Conservation (phyloP, 2,888 invertebrate genomes). For the Ophraella communa region DNA sequence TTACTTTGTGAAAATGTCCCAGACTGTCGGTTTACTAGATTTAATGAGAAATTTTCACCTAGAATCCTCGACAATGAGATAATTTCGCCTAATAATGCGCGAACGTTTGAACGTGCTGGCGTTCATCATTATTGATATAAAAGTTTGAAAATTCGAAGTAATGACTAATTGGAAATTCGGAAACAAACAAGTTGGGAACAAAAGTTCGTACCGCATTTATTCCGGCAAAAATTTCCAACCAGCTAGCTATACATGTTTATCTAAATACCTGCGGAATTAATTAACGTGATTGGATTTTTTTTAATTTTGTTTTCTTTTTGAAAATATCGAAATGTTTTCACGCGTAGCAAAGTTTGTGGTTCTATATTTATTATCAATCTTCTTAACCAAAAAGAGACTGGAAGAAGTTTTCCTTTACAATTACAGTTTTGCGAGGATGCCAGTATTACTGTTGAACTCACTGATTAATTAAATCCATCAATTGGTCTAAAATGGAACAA, state of each 20-base stretch:
- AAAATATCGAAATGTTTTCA: not conserved
- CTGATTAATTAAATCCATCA: no score
- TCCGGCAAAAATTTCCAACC: not conserved
- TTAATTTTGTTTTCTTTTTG: conserved; percentile 2
- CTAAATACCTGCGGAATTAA: not conserved
- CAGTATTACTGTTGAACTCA: no score
- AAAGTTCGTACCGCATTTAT: conserved; percentile 3
- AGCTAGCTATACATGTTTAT: not conserved
- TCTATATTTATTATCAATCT: no score
- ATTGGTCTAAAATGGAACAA: no score
- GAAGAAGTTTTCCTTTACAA: no score
- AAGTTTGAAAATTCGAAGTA: conserved; percentile 17
- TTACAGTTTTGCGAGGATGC: no score
- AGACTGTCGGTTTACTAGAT: not conserved
- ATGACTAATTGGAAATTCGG: conserved; percentile 12
- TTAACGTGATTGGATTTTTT: conserved; percentile 2
- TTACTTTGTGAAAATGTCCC: not conserved
- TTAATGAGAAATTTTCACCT: not conserved
- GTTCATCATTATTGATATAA: conserved; percentile 7
- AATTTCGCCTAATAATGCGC: not conserved
- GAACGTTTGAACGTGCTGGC: not conserved
- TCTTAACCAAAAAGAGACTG: no score
- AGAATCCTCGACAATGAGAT: not conserved
- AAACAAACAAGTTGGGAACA: conserved; percentile 11
- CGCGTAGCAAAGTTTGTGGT: no score